Evolutionary conservation across 2,113 vertebrate species (phyloP), one percentile per base, ranked within the genome.

Genomic region (Nasalis larvatus): DNA sequence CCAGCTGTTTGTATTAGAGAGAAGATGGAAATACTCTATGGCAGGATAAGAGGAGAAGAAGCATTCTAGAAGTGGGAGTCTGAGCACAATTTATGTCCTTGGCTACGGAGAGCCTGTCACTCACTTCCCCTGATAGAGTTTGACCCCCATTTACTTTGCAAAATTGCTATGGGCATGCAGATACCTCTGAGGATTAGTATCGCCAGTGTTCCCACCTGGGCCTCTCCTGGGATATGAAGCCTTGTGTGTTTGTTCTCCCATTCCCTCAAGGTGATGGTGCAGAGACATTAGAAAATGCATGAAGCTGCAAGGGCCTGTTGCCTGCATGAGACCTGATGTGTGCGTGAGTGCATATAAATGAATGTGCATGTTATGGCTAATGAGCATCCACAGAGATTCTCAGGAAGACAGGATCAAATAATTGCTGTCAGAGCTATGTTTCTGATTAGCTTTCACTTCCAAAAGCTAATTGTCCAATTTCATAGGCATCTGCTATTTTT

Each of bases 401-500:
- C 66, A 13, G 86, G 52, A 94, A 92, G 89, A 52, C 40, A 66
- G 91, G 87, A 89, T 92, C 95, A 82, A 81, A 82, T 87, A 37
- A 95, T 35, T 32, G 71, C 92, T 94, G 89, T 94, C 86, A 92
- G 93, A 89, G 37, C 66, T 49, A 3, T 42, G 92, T 81, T 95
- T 97, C 96, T 92, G 93, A 95, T 97, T 92, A 92, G 83, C 86
- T 96, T 80, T 89, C 84, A 63, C 35, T n/a, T 92, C 95, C 97
- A 92, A 89, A 90, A 96, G 94, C 96, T 95, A 95, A 96, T 94
- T 96, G 96, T 96, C 97, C 58, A 78, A 87, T 90, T 89, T 93
- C 97, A 95, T 23, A 68, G 68, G 94, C 96, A 87, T 95, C 90
- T 97, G 91, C 93, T 92, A 89, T 82, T 97, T 98, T 92, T 95